Conservation (phyloP, 1,140 invertebrate genomes). For the Psilanteris sp. region DNA sequence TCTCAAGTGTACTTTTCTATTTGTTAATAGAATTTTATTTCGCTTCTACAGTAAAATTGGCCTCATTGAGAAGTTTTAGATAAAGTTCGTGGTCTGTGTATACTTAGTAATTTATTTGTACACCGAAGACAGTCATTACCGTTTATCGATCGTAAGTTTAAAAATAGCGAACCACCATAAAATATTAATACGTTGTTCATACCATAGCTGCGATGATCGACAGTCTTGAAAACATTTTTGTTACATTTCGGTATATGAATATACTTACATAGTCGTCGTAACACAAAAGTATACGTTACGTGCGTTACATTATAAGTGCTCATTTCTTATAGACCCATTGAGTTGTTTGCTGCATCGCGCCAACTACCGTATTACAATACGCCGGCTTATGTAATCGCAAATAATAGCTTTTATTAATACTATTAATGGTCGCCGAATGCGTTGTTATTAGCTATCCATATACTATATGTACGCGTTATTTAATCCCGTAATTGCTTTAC, state of each 20-base stretch:
- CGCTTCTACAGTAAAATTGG: no score
- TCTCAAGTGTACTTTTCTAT: no score
- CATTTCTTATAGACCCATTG: slow-evolving; percentile 55
- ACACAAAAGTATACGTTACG: slow-evolving; percentile 45
- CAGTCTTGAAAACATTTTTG: slow-evolving; percentile 45
- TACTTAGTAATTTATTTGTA: slow-evolving; percentile 24
- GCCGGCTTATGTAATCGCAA: slow-evolving; percentile 27
- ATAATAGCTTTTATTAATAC: slow-evolving; percentile 41
- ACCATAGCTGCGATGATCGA: slow-evolving; percentile 41
- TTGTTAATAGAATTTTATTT: no score
- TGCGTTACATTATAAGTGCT: slow-evolving; percentile 26
- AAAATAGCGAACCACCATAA: slow-evolving; percentile 43
- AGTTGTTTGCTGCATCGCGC: slow-evolving; percentile 45
- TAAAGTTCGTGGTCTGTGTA: slow-evolving; percentile 13
- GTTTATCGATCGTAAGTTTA: slow-evolving; percentile 40
- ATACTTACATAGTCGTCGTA: slow-evolving; percentile 50
- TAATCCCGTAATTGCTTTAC: no score
- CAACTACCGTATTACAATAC: slow-evolving; percentile 40
- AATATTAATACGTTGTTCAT: slow-evolving; percentile 45
- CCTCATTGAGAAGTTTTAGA: no score
- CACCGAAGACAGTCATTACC: slow-evolving; percentile 44
- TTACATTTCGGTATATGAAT: slow-evolving; percentile 10
- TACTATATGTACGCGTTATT: no score
- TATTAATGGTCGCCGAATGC: slow-evolving; percentile 25
- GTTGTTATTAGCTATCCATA: no score